Conservation (phyloP, 2,888 invertebrate species). For the Andrena minutula region DNA sequence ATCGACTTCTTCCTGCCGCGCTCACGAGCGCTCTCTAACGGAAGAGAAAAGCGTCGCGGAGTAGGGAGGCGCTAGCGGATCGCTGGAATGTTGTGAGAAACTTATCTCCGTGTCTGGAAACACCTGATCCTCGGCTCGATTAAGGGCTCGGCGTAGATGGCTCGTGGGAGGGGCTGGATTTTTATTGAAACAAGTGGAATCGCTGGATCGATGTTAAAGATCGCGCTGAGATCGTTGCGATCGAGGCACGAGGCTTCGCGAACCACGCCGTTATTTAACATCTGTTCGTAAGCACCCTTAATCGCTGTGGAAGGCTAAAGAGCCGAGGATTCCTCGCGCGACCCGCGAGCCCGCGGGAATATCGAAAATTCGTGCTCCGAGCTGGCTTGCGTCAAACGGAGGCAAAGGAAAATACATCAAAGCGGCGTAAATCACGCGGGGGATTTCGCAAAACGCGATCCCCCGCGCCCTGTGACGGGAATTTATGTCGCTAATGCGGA, state of each 20-base stretch:
- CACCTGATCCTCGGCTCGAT: conserved; percentile 23
- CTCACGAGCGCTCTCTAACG: conserved; percentile 44
- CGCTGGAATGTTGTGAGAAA: conserved; percentile 72
- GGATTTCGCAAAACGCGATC: conserved; percentile 13
- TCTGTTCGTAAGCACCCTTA: conserved; percentile 10
- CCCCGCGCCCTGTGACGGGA: neutral
- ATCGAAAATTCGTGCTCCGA: conserved; percentile 7
- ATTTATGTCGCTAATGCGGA: conserved; percentile 43
- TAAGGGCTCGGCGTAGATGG: conserved; percentile 12
- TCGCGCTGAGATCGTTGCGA: neutral
- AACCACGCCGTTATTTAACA: too few species aligned
- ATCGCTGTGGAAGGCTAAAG: conserved; percentile 6
- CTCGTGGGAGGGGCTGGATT: neutral
- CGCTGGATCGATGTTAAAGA: neutral
- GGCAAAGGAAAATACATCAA: neutral
- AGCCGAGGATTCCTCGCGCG: conserved; percentile 19
- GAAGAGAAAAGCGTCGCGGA: conserved; percentile 46
- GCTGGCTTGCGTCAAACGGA: conserved; percentile 30
- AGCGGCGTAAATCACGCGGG: conserved; percentile 26
- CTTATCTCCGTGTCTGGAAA: conserved; percentile 4
- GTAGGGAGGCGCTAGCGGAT: conserved; percentile 54
- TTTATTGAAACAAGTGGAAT: neutral
- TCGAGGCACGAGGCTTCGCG: too few species aligned
- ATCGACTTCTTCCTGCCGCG: conserved; percentile 52
- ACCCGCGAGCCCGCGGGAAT: conserved; percentile 14